These are phyloP conservation scores for Caenorhabditis tropicalis DNA, from an alignment of 1,140 invertebrate species.

Conservation along the genomic window DNA sequence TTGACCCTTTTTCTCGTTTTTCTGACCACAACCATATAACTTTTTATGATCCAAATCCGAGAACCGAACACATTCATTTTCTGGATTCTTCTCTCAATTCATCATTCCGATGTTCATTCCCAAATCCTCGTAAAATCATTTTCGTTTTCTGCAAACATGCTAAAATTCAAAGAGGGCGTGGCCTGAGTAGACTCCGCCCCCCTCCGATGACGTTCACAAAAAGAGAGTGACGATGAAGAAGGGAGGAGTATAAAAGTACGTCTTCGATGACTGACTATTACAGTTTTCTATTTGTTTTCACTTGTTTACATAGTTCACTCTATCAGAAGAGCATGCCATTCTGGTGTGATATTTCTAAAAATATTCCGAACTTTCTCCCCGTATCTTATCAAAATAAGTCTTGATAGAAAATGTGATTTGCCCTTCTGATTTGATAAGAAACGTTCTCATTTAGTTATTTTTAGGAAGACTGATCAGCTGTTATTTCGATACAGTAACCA, in stretches of 20 bases:
- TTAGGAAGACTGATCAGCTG: no score
- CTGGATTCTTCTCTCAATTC: neutral
- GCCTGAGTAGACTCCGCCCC: neutral
- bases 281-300: neutral
- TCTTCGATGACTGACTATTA: neutral
- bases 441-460: no score
- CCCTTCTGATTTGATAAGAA: conserved; percentile 24
- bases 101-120: neutral
- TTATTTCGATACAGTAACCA: no score
- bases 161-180: conserved; percentile 14
- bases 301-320: neutral
- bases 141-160: neutral
- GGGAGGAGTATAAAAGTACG: neutral
- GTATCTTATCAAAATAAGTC: no score
- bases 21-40: neutral
- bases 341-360: no score
- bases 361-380: no score
- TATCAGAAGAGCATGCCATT: no score
- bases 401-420: neutral
- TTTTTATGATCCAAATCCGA: conserved; percentile 14
- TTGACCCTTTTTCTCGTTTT: neutral
- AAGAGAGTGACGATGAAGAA: neutral
- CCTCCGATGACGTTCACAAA: neutral
- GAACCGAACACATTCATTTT: neutral
- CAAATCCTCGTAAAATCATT: neutral